Conservation (phyloP, 2,113 vertebrate species). For the Thunnus maccoyii region DNA sequence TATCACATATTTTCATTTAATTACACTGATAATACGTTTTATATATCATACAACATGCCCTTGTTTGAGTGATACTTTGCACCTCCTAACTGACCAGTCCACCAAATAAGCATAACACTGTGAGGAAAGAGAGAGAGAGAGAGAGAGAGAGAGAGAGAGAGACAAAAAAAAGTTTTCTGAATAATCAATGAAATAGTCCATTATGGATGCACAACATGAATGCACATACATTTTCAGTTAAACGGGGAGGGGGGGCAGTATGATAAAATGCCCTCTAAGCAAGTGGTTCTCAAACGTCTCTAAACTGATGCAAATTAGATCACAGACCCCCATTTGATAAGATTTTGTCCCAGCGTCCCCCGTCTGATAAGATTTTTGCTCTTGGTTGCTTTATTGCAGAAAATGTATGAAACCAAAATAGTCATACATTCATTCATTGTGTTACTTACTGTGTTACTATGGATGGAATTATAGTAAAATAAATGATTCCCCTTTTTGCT, state of each 20-base stretch:
- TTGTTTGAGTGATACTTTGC: not conserved
- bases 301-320: no score
- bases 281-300: no score
- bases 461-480: no score
- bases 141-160: not conserved
- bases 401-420: no score
- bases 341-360: no score
- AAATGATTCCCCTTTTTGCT: no score
- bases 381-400: no score
- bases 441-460: no score
- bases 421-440: no score
- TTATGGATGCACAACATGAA: conserved; percentile 14
- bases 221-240: conserved; percentile 10
- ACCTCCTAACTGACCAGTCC: conserved; percentile 4
- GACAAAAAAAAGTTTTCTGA: not conserved
- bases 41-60: conserved; percentile 5
- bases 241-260: not conserved
- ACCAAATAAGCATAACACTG: not conserved
- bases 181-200: conserved; percentile 9
- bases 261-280: no score
- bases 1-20: conserved; percentile 15
- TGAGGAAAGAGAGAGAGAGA: not conserved
- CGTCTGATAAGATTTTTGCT: no score
- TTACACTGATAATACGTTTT: not conserved
- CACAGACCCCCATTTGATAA: no score